Base-by-base conservation (phyloP, 2,113 vertebrate species). In the Shinisaurus crocodilurus region DNA sequence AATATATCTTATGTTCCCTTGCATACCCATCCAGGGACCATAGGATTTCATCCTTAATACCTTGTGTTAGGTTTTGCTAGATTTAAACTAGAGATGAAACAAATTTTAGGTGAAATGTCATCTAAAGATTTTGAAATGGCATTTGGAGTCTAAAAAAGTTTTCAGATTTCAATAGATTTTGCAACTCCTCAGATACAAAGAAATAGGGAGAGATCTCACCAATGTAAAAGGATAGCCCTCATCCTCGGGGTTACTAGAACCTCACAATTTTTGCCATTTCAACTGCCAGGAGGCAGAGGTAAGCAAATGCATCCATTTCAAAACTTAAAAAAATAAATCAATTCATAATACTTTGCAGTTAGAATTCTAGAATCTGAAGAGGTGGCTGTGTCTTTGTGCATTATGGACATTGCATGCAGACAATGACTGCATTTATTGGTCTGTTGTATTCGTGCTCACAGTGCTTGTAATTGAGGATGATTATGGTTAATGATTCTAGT, bases 401-500 rank as follows among this genome's bases (percentile, higher is more conserved):
- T 95, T 92, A 94, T n/a, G 85, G 88, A 3, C 84, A 93, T 88
- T 86, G 15, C 94, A 72, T 29, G 29, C 63, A 95, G 96, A 97
- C 96, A 97, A 95, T 94, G 90, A 82, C 86, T 91, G 91, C 95
- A 83, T 97, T 97, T 96, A 94, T 93, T 93, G 88, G 88, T 92
- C 89, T 92, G 92, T 94, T 95, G 3, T 91, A 93, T 93, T 89
- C 95, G 89, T 88, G 81, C 95, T 96, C 95, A 94, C 95, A 93
- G 92, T 80, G 93, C 95, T 96, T 97, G 95, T 98, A 98, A 98
- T 98, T 96, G 96, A 94, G 95, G 95, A 95, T 98, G 97, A 98
- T 98, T 98, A 97, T 95, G 96, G 96, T 97, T 98, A 98, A 98
- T 98, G 97, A 97, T 96, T 97, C 95, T 97, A 97, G 97, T 97